Evolutionary conservation across 2,888 invertebrate genomes (phyloP).

Genomic region (Pandemis corylana): DNA sequence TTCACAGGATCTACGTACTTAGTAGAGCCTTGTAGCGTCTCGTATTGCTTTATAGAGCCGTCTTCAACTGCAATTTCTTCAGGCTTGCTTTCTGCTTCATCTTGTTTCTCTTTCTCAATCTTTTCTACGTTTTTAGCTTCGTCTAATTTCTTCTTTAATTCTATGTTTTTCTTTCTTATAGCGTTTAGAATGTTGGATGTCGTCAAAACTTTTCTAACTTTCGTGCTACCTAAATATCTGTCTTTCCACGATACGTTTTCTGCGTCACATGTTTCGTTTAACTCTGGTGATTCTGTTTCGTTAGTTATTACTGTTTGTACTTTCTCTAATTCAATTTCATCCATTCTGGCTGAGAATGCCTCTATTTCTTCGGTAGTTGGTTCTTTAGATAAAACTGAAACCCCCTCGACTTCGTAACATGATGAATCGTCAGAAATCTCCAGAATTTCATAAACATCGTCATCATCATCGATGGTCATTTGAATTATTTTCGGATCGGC

Average conservation of each 20-base stretch:
- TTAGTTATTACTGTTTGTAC: slow-evolving; percentile 56
- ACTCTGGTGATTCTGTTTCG: slow-evolving; percentile 39
- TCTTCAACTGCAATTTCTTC: slow-evolving; percentile 65
- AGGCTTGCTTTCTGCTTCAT: slow-evolving; percentile 48
- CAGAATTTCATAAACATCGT: slow-evolving; percentile 66
- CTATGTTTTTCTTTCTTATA: slow-evolving; percentile 84
- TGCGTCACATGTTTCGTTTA: slow-evolving; percentile 44
- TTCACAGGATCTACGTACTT: slow-evolving; percentile 69
- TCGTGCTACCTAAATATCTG: slow-evolving; percentile 85
- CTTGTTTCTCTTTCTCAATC: slow-evolving; percentile 32
- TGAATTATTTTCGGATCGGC: slow-evolving; percentile 21
- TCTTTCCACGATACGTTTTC: slow-evolving; percentile 83
- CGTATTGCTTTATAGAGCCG: slow-evolving; percentile 85
- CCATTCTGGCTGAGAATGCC: slow-evolving; percentile 78
- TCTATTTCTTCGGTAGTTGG: slow-evolving; percentile 76
- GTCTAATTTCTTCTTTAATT: slow-evolving; percentile 70
- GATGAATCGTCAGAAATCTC: slow-evolving; percentile 76
- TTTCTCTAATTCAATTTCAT: slow-evolving; percentile 74
- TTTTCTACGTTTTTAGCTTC: slow-evolving; percentile 49
- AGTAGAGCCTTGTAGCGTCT: slow-evolving; percentile 70
- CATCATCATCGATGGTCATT: slow-evolving; percentile 43
- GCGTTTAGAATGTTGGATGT: slow-evolving; percentile 85
- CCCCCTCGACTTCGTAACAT: slow-evolving; percentile 68
- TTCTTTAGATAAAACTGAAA: slow-evolving; percentile 72
- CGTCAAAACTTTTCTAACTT: slow-evolving; percentile 84